Base-by-base conservation (phyloP, 2,888 invertebrate genomes). In the Cheilosia pagana region DNA sequence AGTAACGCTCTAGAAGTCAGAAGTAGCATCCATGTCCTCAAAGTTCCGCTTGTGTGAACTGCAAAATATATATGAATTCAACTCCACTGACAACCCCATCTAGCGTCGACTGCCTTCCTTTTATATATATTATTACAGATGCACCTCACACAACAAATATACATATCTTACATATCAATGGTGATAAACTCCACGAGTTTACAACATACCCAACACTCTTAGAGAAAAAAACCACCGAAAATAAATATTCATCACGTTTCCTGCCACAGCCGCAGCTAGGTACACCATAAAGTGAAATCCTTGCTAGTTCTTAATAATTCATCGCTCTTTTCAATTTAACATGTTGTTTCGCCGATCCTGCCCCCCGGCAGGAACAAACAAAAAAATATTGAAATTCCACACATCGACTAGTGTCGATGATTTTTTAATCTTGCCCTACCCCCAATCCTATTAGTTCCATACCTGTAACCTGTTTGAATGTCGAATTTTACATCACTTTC, bases 401-500 rank as follows among this genome's bases (percentile, higher is more conserved):
- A 75, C 85, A 71, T 79, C 62, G 68, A 72, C 50, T 67, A 74
- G 72, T 72, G 77, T 53, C 60, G 60, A 81, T 85, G 81, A 76
- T 85, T 85, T 85, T 85, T 85, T 81, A 71, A 85, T 75, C 65
- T 39, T 39, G 35, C 65, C 45, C 39, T 16, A 39, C 16, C 59
- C 74, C 63, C 70, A 83, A 78, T 83, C 63, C 72, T 74, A 83
- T 83, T 83, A 78, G 82, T 82, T 82, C 71, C 71, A 60, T 82
- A 60, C 71, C 77, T 77, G 60, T 57, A 68, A 75, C 81, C 67
- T 70, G 76, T 81, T 76, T 57, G 68, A 75, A 70, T 81, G 75
- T 76, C 41, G 55, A 81, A 68, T 70, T 81, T 55, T 45, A 65
- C 57, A 70, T 50, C 55, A 81, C 28, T 60, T 60, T 48, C n/a